Evolutionary conservation across 2,797 vertebrate genomes (phyloP).

Genomic region (Stomatorhinus walkeri): DNA sequence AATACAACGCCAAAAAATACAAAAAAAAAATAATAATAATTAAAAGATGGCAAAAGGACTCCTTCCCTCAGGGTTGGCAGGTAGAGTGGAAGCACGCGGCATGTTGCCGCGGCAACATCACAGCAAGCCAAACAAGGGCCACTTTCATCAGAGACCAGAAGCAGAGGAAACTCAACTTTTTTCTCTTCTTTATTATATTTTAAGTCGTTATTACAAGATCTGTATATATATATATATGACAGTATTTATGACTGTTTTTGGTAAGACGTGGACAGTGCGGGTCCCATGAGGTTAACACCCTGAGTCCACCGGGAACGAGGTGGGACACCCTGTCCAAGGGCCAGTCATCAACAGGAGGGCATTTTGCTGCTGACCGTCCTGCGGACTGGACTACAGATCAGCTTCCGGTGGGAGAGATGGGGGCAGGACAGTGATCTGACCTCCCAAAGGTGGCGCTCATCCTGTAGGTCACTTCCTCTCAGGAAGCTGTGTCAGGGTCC

Average conservation of each 20-base stretch:
- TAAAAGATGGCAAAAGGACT: neutral
- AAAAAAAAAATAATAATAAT: neutral
- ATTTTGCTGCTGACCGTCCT: neutral
- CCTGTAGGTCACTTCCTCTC: neutral
- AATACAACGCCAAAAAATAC: conserved; percentile 11
- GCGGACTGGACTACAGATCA: neutral
- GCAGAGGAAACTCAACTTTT: neutral
- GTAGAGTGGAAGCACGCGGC: neutral
- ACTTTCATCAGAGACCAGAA: conserved; percentile 8
- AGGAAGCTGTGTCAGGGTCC: neutral
- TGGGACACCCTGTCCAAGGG: neutral
- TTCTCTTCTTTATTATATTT: conserved; percentile 15
- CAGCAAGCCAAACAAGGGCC: neutral
- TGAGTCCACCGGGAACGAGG: neutral
- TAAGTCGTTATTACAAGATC: neutral
- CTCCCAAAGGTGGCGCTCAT: neutral
- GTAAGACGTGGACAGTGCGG: neutral
- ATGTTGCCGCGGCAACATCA: neutral
- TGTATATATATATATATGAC: neutral
- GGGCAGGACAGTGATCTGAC: neutral
- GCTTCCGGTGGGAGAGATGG: neutral
- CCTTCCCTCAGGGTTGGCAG: conserved; percentile 6
- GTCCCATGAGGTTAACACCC: neutral
- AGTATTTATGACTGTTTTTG: neutral
- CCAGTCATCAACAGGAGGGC: neutral